A percentile compares a stretch with the other conserved stretches of the same genome.
Conservation (phyloP, 2,113 vertebrate genomes). For the Procavia capensis region DNA sequence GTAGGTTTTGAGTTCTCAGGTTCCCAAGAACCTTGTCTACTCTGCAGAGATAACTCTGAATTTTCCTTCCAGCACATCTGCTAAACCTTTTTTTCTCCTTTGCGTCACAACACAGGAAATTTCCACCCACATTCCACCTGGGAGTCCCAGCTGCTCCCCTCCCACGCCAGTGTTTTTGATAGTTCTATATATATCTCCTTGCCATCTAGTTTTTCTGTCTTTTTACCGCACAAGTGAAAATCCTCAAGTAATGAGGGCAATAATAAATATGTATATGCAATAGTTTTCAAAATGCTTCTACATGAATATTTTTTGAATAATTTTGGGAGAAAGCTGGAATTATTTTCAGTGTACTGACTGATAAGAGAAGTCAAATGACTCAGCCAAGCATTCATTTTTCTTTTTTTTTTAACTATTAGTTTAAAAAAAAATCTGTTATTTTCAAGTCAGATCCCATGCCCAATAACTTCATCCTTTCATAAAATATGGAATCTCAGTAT, state of each 20-base stretch:
- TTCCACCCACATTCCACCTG: not conserved
- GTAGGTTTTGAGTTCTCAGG: not conserved
- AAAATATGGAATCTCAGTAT: not conserved
- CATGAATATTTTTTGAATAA: no score
- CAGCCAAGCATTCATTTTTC: not conserved
- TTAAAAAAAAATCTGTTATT: no score
- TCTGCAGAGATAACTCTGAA: not conserved
- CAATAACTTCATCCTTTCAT: not conserved
- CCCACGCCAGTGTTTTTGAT: constrained; percentile 40
- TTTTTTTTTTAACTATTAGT: no score
- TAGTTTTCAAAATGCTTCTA: not conserved
- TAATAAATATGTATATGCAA: not conserved
- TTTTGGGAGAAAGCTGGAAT: not conserved
- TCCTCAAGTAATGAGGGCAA: not conserved
- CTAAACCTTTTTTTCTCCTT: not conserved
- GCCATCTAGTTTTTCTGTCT: not conserved
- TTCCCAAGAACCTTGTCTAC: not conserved
- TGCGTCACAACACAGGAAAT: not conserved
- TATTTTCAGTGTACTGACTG: not conserved
- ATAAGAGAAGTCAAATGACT: not conserved
- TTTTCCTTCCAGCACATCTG: not conserved
- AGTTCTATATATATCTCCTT: constrained; percentile 42
- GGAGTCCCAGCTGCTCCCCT: constrained; percentile 27
- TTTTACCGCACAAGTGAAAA: not conserved
- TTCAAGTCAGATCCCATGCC: not conserved